Base-by-base conservation (phyloP, 1,140 invertebrate genomes). In the Aphaenogaster rudis region DNA sequence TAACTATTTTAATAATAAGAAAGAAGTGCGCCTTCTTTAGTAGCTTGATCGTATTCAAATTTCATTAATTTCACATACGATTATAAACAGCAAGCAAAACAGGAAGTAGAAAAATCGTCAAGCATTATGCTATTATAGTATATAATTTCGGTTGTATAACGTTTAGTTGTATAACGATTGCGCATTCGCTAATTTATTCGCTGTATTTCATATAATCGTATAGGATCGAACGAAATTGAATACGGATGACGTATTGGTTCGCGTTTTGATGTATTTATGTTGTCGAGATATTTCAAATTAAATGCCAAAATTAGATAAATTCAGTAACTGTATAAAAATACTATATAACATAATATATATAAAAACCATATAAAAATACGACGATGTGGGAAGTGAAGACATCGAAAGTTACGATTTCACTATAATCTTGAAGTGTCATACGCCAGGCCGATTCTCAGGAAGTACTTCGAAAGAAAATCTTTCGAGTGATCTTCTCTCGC, bases 111-210 rank as follows among this genome's bases (percentile, higher is more conserved):
- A 84, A 84, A 84, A 84, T 59, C 28, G 17, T 61, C 39, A 13
- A 84, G 17, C 21, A 59, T 72, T 48, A n/a, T 48, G 48, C n/a
- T 54, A 54, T 81, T 69, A 54, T n/a, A n/a, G 6, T 57, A 21
- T 59, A 59, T 36, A 82, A 72, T 82, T 71, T 57, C 42, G 57
- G 17, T 72, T 72, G 66, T 69, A 69, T 54, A 80, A 80, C 39
- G 50, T 71, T 81, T 57, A 71, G 79, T 81, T 71, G 79, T 45
- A 61, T 82, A 81, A 81, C 28, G 39, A n/a, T 82, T 82, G 11
- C 39, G 42, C 48, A 71, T 45, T 57, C 48, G 21, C 3, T 82
- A 9, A 81, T 59, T 82, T 57, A 48, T 21, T 59, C 5, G 13
- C 39, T 36, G 3, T 28, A 39, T 69, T 39, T 52, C 45, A 28